phyloP scores from a whole-genome alignment of 2,113 vertebrate species.

The Rhineura floridana region DNA sequence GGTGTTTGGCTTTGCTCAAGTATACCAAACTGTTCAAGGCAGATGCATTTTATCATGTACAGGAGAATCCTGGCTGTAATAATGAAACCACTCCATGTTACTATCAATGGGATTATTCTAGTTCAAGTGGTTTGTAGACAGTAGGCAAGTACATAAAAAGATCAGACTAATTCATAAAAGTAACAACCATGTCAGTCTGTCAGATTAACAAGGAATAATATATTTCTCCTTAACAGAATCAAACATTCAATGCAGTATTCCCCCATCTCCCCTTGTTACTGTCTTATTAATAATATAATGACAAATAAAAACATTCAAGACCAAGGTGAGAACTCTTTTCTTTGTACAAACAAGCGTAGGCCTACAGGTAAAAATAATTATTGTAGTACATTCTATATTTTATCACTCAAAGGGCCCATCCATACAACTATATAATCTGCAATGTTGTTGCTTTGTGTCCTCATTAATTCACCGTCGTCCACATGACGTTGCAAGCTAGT shows the following conservation, averaged over 20 bases:
- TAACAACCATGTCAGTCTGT: neutral
- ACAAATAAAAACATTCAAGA: neutral
- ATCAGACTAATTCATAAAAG: neutral
- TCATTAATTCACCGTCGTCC: too few species aligned
- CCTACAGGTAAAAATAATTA: too few species aligned
- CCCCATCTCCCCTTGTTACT: neutral
- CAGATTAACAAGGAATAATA: too few species aligned
- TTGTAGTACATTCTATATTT: too few species aligned
- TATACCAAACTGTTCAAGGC: neutral
- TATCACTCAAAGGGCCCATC: too few species aligned
- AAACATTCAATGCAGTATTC: neutral
- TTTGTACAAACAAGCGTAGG: neutral
- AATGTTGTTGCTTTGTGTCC: too few species aligned
- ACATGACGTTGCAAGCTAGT: too few species aligned
- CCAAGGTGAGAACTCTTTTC: too few species aligned
- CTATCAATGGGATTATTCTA: neutral
- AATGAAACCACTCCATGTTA: neutral
- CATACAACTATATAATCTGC: too few species aligned
- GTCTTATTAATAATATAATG: neutral
- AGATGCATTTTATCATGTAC: neutral
- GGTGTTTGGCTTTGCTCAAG: neutral
- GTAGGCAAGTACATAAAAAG: neutral
- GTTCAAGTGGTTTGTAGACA: neutral
- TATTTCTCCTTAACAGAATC: neutral
- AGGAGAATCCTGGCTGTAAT: neutral